These are phyloP conservation scores for Amphipoea lucens DNA, from an alignment of 2,888 invertebrate genomes.

Conservation along the genomic window DNA sequence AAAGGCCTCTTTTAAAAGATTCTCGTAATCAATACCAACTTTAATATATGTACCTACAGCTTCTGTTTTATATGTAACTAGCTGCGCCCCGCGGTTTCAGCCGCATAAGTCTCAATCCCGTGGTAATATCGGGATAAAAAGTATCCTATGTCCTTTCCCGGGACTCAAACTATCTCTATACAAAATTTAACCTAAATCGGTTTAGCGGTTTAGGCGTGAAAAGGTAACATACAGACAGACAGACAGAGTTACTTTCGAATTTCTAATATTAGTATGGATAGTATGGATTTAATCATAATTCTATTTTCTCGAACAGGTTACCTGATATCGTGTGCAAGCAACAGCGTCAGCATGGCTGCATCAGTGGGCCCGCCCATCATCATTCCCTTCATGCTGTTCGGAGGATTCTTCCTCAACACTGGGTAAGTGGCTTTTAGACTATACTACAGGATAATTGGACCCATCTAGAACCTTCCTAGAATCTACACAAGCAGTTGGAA, in stretches of 20 bases:
- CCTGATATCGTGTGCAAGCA: slow-evolving; percentile 96
- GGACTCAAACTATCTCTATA: no score
- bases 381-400: slow-evolving; percentile 98
- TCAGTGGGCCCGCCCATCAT: slow-evolving; percentile 97
- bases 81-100: no score
- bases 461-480: background rate
- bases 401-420: slow-evolving; percentile 98
- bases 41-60: background rate
- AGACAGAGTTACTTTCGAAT: no score
- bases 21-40: background rate
- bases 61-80: background rate
- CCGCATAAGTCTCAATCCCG: no score
- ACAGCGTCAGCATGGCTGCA: slow-evolving; percentile 95
- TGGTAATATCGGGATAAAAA: no score
- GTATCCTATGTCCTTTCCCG: no score
- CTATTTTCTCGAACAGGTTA: slow-evolving; percentile 92
- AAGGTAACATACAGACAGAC: no score
- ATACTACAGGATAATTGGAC: background rate
- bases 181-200: no score
- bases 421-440: slow-evolving; percentile 90
- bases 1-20: background rate
- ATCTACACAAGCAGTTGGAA: background rate
- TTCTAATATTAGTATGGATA: background rate
- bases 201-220: no score
- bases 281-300: background rate